Evolutionary conservation across 2,797 vertebrate genomes (phyloP), one percentile per base, ranked within the genome.

Genomic region (Myiotriccus ornatus): DNA sequence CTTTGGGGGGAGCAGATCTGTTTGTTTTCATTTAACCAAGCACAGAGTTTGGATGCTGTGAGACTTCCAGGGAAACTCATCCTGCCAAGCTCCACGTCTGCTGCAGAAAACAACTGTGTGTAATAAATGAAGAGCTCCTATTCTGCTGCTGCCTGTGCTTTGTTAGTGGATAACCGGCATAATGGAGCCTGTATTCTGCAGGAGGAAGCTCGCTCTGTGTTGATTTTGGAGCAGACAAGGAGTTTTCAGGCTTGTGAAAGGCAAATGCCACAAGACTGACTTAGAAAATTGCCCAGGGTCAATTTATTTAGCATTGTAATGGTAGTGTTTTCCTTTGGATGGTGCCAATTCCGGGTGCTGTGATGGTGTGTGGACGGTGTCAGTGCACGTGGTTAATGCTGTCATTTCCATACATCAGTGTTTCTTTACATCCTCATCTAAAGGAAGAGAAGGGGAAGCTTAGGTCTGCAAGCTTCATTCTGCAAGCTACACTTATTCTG

Each of bases 171-270:
- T 93, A 69, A 69, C 83, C 7, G 8, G 60, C 80, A 95, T 95
- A 93, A 95, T 90, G 92, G 60, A 57, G 89, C 67, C 59, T 93
- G 82, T 95, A 90, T 94, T 94, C 86, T 0, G 1, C 87, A 32
- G 56, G 34, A 83, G 91, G 88, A 94, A 92, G 91, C 85, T 84
- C 1, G 1, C 21, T 88, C 16, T n/a, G 19, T 93, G 95, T 94
- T 97, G 85, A 64, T 92, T 96, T 97, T 97, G 94, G 94, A 96
- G 41, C 67, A 94, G 84, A 84, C 0, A 4, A 78, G 64, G 83
- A 39, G 34, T 77, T 89, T 96, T 93, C 79, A 93, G 90, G 65
- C 71, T 89, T 89, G 44, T 65, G 60, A 93, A 95, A 94, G 94
- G 93, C 93, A 95, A 95, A 95, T 89, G 94, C 74, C 87, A 89